A percentile compares a stretch with the other conserved stretches of the same genome.
Evolutionary conservation across 2,113 vertebrate genomes (phyloP).

Genomic region (Naja naja): DNA sequence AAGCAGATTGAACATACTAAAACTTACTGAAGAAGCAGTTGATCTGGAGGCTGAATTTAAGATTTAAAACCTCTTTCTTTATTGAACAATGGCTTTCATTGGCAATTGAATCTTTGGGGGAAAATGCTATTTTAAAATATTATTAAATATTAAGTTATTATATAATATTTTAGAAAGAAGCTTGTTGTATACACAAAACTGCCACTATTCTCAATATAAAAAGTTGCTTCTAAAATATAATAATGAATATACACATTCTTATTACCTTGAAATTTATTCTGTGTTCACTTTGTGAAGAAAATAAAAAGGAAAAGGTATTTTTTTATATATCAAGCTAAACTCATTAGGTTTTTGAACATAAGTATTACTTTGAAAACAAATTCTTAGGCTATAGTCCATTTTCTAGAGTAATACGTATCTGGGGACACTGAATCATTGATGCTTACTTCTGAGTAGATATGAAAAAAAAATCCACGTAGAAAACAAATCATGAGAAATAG

Average conservation of each 20-base stretch:
- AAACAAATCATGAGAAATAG: neutral
- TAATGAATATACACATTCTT: neutral
- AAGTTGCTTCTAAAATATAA: neutral
- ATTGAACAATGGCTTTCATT: neutral
- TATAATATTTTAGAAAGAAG: neutral
- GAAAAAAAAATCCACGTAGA: neutral
- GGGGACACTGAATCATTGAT: neutral
- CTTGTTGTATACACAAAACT: too few species aligned
- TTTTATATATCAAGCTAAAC: neutral
- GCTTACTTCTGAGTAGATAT: neutral
- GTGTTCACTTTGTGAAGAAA: neutral
- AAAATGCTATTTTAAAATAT: neutral
- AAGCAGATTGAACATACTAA: slow-evolving; percentile 18
- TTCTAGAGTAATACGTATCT: neutral
- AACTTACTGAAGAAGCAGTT: neutral
- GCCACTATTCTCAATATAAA: too few species aligned
- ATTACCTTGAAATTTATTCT: neutral
- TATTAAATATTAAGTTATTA: too few species aligned
- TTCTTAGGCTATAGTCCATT: neutral
- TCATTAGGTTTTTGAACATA: neutral
- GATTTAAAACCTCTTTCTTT: neutral
- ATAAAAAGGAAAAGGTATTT: slow-evolving; percentile 11
- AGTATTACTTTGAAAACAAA: neutral
- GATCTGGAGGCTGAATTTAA: neutral
- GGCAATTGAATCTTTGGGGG: too few species aligned